A percentile compares a stretch with the other conserved stretches of the same genome.
phyloP scores from a whole-genome alignment of 2,113 vertebrate genomes.

The Cryptomyrus ogoouensis region DNA sequence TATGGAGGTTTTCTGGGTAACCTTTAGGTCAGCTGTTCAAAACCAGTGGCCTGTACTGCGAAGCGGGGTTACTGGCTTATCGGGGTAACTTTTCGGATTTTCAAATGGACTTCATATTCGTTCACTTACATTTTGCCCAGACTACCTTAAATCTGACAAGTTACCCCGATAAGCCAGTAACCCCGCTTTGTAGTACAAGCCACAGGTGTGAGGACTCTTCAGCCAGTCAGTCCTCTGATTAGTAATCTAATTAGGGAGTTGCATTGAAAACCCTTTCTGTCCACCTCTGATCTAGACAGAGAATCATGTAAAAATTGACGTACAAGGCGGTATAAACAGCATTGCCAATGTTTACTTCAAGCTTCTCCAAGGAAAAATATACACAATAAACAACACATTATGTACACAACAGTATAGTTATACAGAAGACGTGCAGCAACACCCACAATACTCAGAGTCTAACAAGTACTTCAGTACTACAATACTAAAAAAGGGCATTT shows the following conservation, averaged over 20 bases:
- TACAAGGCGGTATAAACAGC: background rate
- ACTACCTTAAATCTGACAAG: too few species aligned
- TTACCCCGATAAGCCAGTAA: too few species aligned
- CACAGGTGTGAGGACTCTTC: background rate
- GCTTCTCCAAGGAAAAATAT: background rate
- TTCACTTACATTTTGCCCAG: too few species aligned
- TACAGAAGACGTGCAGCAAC: background rate
- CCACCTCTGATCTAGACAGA: background rate
- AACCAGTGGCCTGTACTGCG: background rate
- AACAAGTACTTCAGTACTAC: background rate
- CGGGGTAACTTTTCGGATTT: too few species aligned
- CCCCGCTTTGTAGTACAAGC: too few species aligned
- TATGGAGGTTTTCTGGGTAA: background rate
- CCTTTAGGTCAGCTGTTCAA: background rate
- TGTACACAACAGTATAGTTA: background rate
- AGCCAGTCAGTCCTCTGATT: background rate
- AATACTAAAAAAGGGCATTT: too few species aligned
- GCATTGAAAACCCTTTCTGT: background rate
- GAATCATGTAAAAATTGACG: background rate
- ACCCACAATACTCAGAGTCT: background rate
- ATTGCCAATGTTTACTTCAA: background rate
- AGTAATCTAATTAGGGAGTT: background rate
- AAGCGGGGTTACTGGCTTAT: too few species aligned
- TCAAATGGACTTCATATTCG: too few species aligned
- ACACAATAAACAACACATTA: background rate